Conservation (phyloP, 2,888 invertebrate species). For the Cheilosia variabilis region DNA sequence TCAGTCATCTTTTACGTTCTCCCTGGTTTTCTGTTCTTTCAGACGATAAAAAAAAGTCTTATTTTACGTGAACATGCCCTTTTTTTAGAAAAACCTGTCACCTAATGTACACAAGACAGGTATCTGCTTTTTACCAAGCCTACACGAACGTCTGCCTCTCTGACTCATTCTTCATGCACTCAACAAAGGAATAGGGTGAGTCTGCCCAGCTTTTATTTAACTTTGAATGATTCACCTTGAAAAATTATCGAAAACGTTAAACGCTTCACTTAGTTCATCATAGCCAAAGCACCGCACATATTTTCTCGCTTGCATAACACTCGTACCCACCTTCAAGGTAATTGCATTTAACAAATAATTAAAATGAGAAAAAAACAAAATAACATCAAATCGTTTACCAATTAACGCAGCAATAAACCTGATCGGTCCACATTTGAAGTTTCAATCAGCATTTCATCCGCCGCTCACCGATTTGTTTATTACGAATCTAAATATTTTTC, state of each 20-base stretch:
- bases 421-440: constrained; percentile 47
- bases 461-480: constrained; percentile 45
- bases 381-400: constrained; percentile 47
- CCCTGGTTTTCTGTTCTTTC: no score
- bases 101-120: no score
- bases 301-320: constrained; percentile 35
- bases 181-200: constrained; percentile 13
- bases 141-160: not conserved
- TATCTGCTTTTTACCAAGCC: not conserved
- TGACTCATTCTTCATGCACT: constrained; percentile 13
- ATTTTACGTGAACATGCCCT: no score
- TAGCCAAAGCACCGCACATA: not conserved
- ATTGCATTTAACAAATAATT: constrained; percentile 12
- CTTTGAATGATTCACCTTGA: constrained; percentile 18
- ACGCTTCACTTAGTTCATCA: not conserved
- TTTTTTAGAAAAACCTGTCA: no score
- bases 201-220: not conserved
- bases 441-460: constrained; percentile 31
- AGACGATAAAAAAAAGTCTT: no score
- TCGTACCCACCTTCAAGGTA: constrained; percentile 8
- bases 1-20: no score
- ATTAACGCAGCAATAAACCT: constrained; percentile 49
- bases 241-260: constrained; percentile 30
- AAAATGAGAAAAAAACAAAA: constrained; percentile 15
- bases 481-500: constrained; percentile 34